phyloP scores from a whole-genome alignment of 1,140 invertebrate species.

The Arctopsyche grandis region DNA sequence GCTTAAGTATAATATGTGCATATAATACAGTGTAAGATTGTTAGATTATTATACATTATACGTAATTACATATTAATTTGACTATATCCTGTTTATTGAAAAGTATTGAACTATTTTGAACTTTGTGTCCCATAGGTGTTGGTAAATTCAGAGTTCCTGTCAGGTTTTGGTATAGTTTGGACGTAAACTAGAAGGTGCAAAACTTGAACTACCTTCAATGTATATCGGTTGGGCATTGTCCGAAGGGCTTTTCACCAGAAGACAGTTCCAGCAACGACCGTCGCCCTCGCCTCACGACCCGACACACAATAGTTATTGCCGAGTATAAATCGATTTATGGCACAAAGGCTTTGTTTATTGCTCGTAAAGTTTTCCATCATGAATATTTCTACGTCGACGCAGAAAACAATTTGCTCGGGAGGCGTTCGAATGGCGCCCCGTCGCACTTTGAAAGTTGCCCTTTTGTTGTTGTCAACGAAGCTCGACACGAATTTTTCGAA shows the following conservation, averaged over 20 bases:
- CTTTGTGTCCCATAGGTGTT: no score
- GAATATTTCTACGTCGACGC: slow-evolving; percentile 6
- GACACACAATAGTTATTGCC: slow-evolving; percentile 16
- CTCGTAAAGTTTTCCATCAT: slow-evolving; percentile 23
- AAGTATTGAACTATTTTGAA: no score
- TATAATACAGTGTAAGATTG: no score
- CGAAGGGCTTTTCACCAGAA: background rate
- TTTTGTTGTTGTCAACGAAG: background rate
- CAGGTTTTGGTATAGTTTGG: background rate
- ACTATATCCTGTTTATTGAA: no score
- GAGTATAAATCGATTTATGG: slow-evolving; percentile 22
- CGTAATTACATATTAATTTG: no score
- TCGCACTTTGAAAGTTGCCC: background rate
- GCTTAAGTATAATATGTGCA: no score
- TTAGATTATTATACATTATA: no score
- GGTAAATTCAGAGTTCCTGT: no score
- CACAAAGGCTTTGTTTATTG: slow-evolving; percentile 27
- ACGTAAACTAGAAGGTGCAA: background rate
- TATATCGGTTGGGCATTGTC: background rate
- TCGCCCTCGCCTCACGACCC: background rate
- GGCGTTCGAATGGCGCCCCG: background rate
- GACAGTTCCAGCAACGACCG: background rate
- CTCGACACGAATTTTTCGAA: background rate
- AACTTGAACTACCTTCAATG: background rate
- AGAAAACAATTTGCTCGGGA: background rate